phyloP scores from a whole-genome alignment of 2,113 vertebrate genomes.

The Microcebus tavaratra region DNA sequence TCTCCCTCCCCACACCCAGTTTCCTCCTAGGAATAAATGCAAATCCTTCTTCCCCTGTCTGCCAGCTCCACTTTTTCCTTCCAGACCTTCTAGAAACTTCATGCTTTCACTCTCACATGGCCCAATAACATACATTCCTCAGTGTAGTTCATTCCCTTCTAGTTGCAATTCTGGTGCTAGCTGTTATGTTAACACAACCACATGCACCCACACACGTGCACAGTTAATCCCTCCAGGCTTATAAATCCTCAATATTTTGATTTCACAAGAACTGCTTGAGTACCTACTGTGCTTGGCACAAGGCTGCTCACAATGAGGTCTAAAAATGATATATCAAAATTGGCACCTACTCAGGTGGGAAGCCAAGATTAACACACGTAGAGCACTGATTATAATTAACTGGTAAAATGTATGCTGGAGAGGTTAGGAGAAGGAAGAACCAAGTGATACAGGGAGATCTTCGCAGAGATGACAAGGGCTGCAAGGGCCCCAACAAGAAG shows the following conservation, averaged over 20 bases:
- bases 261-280: not conserved
- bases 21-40: not conserved
- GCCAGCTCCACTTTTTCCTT: not conserved
- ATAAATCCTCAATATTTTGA: not conserved
- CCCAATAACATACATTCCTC: not conserved
- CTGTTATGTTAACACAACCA: not conserved
- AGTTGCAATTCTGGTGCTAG: not conserved
- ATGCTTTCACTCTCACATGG: not conserved
- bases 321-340: not conserved
- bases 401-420: not conserved
- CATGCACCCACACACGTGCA: too few relatives aligned
- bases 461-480: not conserved
- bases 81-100: not conserved
- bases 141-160: not conserved
- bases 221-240: not conserved
- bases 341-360: not conserved
- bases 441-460: not conserved
- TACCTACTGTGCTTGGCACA: not conserved
- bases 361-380: conserved; percentile 35
- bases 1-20: not conserved
- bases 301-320: not conserved
- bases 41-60: not conserved
- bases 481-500: not conserved
- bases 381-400: not conserved
- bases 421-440: not conserved